Evolutionary conservation across 2,888 invertebrate genomes (phyloP).

Genomic region (Drosophila koepferae): DNA sequence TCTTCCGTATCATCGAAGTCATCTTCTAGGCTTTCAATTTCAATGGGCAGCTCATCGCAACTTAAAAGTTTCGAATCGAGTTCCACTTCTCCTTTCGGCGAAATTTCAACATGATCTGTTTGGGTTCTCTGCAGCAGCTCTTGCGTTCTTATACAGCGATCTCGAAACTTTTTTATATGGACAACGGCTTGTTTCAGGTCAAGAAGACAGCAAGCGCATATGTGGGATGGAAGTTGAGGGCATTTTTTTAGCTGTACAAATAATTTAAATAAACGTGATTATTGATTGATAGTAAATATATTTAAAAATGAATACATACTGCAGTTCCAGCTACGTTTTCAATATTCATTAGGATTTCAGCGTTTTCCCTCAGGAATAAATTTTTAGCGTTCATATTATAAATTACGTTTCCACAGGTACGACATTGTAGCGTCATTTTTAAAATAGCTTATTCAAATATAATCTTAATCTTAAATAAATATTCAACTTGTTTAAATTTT

Average conservation of each 20-base stretch:
- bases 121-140: conserved; percentile 15
- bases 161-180: conserved; percentile 46
- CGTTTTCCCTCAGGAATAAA: conserved; percentile 43
- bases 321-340: conserved; percentile 37
- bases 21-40: neutral
- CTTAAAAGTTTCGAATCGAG: neutral
- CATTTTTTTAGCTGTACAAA: conserved; percentile 37
- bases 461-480: neutral
- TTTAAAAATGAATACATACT: conserved; percentile 20
- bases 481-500: neutral
- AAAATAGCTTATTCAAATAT: neutral
- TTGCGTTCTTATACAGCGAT: conserved; percentile 55
- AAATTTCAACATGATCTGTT: neutral
- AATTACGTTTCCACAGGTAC: conserved; percentile 57
- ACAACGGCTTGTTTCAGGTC: conserved; percentile 54
- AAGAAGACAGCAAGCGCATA: conserved; percentile 58
- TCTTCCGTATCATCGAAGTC: conserved; percentile 12
- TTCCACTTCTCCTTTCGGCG: neutral
- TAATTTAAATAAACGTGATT: neutral
- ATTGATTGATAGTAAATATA: neutral
- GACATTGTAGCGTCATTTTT: conserved; percentile 61
- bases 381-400: conserved; percentile 58
- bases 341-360: conserved; percentile 38
- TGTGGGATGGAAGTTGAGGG: conserved; percentile 47
- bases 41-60: neutral